Evolutionary conservation across 2,113 vertebrate species (phyloP), one percentile per base, ranked within the genome.

Genomic region (Circaetus cinerascens): DNA sequence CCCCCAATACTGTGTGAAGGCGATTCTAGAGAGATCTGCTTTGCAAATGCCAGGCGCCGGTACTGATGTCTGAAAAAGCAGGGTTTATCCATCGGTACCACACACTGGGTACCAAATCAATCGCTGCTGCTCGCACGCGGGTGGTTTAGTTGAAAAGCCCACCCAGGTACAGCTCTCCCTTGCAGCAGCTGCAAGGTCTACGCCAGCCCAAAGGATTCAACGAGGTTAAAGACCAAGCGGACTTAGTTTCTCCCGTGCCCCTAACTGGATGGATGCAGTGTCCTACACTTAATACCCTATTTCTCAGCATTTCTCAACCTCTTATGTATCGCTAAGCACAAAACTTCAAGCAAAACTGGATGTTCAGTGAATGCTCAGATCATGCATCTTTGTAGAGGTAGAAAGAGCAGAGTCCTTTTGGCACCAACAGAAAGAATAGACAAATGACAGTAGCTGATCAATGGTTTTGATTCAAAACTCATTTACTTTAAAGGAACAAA

Each of bases 381-480:
- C 3, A 0, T 11, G 30, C 9, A 1, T 13, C 62, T 79, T 71
- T 1, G 0, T 0, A 17, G 45, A 67, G 23, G 36, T 2, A 15
- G 43, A 23, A 29, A 13, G 59, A 79, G 45, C 11, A 64, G 83
- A 34, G 69, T 74, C 30, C 51, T 69, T 20, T 32, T n/a, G 79
- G 72, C 62, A 85, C 22, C 62, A 38, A 46, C 17, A 36, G 55
- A 30, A 62, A 41, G 22, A 43, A 29, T 3, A 80, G 40, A 74
- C 26, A 66, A 75, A 48, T 27, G 26, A 30, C 38, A 68, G 36
- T 15, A 56, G 38, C 63, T 92, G 60, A 92, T 79, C 51, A 50
- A 94, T 48, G 40, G 4, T 50, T 74, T 71, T 72, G 36, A 69
- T 75, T 77, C 20, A 64, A 53, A 81, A 93, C 38, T 41, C 5